Percentiles rank a stretch among this genome's conserved stretches.
Conservation (phyloP, 2,888 invertebrate species). For the Pristionchus fissidentatus region DNA sequence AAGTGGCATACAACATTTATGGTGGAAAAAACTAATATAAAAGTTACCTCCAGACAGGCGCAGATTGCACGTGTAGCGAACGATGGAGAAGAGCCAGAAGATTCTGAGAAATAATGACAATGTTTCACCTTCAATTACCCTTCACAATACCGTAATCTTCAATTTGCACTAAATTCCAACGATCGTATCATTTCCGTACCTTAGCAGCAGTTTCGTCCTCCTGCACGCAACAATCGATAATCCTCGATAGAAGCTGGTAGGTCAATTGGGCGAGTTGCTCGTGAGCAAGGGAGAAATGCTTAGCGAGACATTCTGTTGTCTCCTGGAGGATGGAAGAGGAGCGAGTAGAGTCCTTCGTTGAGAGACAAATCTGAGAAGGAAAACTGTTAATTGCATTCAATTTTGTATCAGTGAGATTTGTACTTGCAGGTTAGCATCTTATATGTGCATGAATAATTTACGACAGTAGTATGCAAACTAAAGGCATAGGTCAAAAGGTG, state of each 20-base stretch:
- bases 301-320: slow-evolving; percentile 62
- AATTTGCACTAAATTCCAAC: not conserved
- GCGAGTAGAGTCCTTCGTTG: slow-evolving; percentile 61
- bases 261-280: slow-evolving; percentile 63
- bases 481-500: too few relatives aligned
- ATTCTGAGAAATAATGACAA: slow-evolving; percentile 43
- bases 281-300: slow-evolving; percentile 63
- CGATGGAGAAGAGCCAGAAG: slow-evolving; percentile 58
- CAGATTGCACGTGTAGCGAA: slow-evolving; percentile 59
- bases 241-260: slow-evolving; percentile 57
- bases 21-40: too few relatives aligned
- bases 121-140: not conserved
- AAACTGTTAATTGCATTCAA: not conserved
- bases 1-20: too few relatives aligned
- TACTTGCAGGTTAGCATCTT: not conserved
- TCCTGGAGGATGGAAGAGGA: slow-evolving; percentile 53
- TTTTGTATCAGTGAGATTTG: not conserved
- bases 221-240: slow-evolving; percentile 63
- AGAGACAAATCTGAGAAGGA: slow-evolving; percentile 57
- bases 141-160: slow-evolving; percentile 9
- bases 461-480: too few relatives aligned
- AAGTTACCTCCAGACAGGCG: slow-evolving; percentile 62
- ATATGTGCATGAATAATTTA: too few relatives aligned
- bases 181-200: slow-evolving; percentile 1
- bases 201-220: slow-evolving; percentile 58